Conservation (phyloP, 2,113 vertebrate genomes). For the Anhinga anhinga region DNA sequence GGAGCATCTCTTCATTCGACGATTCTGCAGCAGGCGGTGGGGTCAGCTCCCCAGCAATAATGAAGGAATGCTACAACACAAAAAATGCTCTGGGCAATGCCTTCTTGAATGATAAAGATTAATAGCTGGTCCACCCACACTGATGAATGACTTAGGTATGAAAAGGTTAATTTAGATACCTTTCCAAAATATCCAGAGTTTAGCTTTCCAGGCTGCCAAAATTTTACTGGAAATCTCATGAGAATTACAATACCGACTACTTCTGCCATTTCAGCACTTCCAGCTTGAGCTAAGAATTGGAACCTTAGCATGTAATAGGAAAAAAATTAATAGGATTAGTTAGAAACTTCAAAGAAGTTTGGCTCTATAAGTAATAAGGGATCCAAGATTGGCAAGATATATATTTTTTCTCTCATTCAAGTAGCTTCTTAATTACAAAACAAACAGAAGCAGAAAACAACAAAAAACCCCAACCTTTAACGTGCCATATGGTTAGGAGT, state of each 20-base stretch:
- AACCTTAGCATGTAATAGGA: neutral
- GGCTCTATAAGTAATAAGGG: neutral
- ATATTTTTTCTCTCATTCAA: neutral
- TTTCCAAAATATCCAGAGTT: neutral
- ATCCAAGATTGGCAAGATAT: neutral
- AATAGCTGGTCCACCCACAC: neutral
- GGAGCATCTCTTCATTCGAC: neutral
- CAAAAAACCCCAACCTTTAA: neutral
- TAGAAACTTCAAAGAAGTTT: neutral
- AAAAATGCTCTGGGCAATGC: neutral
- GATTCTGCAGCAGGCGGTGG: neutral
- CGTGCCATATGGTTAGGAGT: neutral
- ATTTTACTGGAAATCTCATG: neutral
- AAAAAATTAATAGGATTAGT: neutral
- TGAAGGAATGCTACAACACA: neutral
- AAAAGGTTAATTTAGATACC: neutral
- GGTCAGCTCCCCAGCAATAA: neutral
- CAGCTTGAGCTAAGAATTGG: neutral
- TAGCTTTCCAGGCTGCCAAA: neutral
- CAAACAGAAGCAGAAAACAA: constrained; percentile 34
- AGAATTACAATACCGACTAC: neutral
- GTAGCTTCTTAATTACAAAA: constrained; percentile 9
- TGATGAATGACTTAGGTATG: neutral
- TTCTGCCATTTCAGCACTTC: constrained; percentile 18
- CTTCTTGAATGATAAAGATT: neutral